phyloP scores from a whole-genome alignment of 1,140 invertebrate genomes.

The Neodiprion lecontei region DNA sequence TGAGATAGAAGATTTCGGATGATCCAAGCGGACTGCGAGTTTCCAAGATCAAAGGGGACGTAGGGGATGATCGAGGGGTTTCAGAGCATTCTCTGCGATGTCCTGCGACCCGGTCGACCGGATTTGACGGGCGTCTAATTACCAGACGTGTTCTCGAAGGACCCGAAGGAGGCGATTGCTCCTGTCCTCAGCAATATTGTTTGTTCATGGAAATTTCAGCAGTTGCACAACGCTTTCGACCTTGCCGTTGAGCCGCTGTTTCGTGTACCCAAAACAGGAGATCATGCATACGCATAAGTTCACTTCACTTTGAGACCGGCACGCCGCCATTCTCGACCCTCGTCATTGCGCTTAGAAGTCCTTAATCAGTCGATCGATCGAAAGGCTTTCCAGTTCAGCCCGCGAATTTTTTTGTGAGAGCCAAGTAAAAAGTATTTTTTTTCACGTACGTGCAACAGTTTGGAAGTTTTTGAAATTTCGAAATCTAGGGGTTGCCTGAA shows the following conservation, averaged over 20 bases:
- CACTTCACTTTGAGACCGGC: neutral
- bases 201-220: neutral
- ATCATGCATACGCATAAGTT: neutral
- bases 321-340: no score
- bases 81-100: neutral
- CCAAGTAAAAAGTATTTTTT: no score
- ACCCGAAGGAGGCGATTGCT: neutral
- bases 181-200: neutral
- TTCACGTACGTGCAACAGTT: no score
- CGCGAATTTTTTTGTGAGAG: no score
- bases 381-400: no score
- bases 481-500: no score
- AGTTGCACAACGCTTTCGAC: neutral
- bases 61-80: neutral
- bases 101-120: neutral
- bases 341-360: no score
- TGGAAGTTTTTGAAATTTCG: no score
- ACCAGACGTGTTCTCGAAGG: neutral
- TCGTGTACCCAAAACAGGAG: neutral
- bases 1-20: no score
- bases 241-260: neutral
- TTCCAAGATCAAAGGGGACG: neutral
- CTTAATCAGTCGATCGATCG: no score
- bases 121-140: neutral
- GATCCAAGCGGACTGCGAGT: no score